Base-by-base conservation (phyloP, 1,140 invertebrate genomes). In the Diachasmimorpha longicaudata region DNA sequence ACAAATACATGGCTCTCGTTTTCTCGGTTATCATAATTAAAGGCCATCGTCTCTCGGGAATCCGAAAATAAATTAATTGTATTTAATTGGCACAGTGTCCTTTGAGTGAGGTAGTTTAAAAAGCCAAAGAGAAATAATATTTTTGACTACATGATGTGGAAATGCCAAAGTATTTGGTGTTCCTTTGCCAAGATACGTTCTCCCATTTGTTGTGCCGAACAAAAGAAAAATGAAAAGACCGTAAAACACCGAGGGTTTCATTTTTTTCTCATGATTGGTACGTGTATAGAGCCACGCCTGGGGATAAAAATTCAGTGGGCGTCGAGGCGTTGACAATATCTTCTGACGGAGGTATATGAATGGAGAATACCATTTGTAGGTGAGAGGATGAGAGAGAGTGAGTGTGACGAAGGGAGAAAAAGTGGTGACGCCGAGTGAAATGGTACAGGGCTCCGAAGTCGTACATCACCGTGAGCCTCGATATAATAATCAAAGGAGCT, bases 311-410 rank as follows among this genome's bases (percentile, higher is more conserved):
- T 42, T 70, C 67, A 58, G 69, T 19, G 67, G 16, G 74, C 66
- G 74, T 75, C 21, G 46, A 70, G 8, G 67, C 67, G 36, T 75
- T 75, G 74, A 75, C 74, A 75, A 70, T 75, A 75, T 70, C 46
- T 75, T 75, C 19, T 31, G 46, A 63, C 10, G 48, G 19, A 31
- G 68, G 52, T 55, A 58, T 58, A 70, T 63, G 31, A 63, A 46
- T 9, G 36, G 69, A 16, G 48, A 75, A 75, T 75, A 31, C n/a
- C 25, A 75, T 75, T 58, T 44, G 42, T 19, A 23, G 46, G 10
- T 48, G 10, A 52, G 25, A 71, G 10, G 68, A 69, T n/a, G n/a
- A n/a, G n/a, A n/a, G n/a, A n/a, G n/a, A n/a, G n/a, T n/a, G n/a
- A n/a, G n/a, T n/a, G n/a, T n/a, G n/a, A n/a, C n/a, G n/a, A n/a